A percentile compares a stretch with the other conserved stretches of the same genome.
Evolutionary conservation across 35 echinoderm and acorn worm species (phyloP).

Genomic region (Anneissia japonica): DNA sequence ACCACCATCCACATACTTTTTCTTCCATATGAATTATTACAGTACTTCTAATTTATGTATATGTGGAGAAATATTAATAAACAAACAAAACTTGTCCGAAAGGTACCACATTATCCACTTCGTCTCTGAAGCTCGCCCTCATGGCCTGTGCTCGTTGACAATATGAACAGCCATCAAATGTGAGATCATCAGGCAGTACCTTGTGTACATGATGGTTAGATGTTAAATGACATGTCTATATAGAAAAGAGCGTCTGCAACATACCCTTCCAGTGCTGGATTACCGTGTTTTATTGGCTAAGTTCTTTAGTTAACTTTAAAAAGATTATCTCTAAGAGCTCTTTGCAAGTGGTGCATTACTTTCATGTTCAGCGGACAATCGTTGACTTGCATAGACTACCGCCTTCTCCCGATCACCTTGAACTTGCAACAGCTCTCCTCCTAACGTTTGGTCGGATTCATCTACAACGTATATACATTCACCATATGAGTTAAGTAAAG

Average conservation of each 20-base stretch:
- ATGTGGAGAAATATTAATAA: too few relatives aligned
- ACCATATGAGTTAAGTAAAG: neutral
- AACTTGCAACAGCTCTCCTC: conserved; percentile 37
- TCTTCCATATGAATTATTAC: too few relatives aligned
- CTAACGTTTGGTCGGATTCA: conserved; percentile 19
- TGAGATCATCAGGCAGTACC: neutral
- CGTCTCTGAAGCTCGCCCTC: neutral
- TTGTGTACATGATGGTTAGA: too few relatives aligned
- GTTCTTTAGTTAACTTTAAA: conserved; percentile 24
- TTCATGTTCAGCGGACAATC: conserved; percentile 14
- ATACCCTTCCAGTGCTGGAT: conserved; percentile 16
- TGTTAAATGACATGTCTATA: too few relatives aligned
- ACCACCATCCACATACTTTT: too few relatives aligned
- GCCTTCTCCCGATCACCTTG: conserved; percentile 18
- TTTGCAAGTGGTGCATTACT: conserved; percentile 35
- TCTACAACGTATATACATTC: conserved; percentile 35
- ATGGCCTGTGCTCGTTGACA: neutral
- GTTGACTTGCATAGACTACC: conserved; percentile 26
- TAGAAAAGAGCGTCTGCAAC: conserved; percentile 30
- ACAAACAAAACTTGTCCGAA: neutral
- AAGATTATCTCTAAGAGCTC: conserved; percentile 32
- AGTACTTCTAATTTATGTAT: too few relatives aligned
- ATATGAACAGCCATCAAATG: conserved; percentile 1
- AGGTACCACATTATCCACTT: neutral
- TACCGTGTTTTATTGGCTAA: conserved; percentile 44